Evolutionary conservation across 2,113 vertebrate species (phyloP).

Genomic region (Eulacestoma nigropectus): DNA sequence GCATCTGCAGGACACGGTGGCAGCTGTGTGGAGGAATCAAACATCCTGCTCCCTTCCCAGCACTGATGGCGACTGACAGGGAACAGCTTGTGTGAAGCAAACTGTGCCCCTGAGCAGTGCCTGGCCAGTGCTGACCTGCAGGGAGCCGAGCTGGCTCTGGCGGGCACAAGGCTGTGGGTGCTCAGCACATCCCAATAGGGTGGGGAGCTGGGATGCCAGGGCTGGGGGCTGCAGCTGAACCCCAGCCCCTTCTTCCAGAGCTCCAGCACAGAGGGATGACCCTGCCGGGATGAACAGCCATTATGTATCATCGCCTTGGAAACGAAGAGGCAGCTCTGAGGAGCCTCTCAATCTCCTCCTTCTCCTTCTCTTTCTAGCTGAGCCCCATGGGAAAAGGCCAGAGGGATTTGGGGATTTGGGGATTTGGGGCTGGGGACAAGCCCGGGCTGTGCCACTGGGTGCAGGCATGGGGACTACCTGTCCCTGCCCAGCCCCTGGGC

Average conservation of each 20-base stretch:
- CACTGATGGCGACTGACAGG: neutral
- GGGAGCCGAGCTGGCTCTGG: rapidly evolving
- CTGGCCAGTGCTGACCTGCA: neutral
- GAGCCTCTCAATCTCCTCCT: neutral
- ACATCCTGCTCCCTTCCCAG: rapidly evolving
- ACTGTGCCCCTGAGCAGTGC: neutral
- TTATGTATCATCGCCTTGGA: constrained; percentile 56
- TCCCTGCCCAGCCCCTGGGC: neutral
- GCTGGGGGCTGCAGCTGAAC: neutral
- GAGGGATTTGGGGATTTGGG: neutral
- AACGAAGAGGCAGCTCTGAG: constrained; percentile 20
- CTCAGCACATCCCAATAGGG: neutral
- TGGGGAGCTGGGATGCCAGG: neutral
- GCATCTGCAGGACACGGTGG: neutral
- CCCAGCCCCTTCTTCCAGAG: neutral
- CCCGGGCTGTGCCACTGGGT: neutral
- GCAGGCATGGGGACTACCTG: neutral
- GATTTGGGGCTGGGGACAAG: neutral
- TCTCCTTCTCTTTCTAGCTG: neutral
- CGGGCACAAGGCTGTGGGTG: rapidly evolving
- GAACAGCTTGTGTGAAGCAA: neutral
- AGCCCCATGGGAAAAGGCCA: neutral
- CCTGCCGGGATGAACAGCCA: constrained; percentile 31
- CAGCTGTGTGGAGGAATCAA: neutral
- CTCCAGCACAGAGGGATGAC: neutral